Conservation (phyloP, 2,113 vertebrate species). For the Prunella himalayana region DNA sequence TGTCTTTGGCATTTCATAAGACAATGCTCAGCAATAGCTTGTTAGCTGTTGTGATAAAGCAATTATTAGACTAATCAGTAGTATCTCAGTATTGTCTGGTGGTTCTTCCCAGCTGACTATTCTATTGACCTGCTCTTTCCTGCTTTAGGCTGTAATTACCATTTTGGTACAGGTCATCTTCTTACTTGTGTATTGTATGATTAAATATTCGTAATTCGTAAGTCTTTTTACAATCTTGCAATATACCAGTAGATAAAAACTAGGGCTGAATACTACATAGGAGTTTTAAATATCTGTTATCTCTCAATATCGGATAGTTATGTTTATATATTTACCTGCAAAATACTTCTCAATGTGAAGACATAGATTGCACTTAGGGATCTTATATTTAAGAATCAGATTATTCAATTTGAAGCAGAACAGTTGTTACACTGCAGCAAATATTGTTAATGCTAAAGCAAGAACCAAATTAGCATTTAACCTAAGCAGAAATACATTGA, state of each 20-base stretch:
- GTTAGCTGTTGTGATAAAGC: neutral
- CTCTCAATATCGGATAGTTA: neutral
- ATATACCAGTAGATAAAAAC: neutral
- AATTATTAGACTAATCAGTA: slow-evolving; percentile 6
- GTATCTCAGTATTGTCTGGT: neutral
- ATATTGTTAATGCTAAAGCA: neutral
- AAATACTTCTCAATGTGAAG: neutral
- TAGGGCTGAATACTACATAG: neutral
- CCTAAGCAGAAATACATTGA: neutral
- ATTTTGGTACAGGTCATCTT: neutral
- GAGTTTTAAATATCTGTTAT: neutral
- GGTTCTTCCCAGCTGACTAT: neutral
- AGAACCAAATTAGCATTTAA: neutral
- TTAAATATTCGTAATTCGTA: neutral
- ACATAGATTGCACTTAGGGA: neutral
- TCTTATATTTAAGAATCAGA: neutral
- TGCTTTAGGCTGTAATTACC: neutral
- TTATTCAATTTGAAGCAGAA: neutral
- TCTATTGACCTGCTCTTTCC: neutral
- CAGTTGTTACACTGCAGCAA: neutral
- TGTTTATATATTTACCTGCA: neutral
- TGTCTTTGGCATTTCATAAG: neutral
- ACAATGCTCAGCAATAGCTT: neutral
- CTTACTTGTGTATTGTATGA: neutral
- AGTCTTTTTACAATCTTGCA: neutral